Percentiles rank a stretch among this genome's conserved stretches.
These are phyloP conservation scores for Hemaris fuciformis DNA, from an alignment of 2,888 invertebrate genomes.

Conservation along the genomic window DNA sequence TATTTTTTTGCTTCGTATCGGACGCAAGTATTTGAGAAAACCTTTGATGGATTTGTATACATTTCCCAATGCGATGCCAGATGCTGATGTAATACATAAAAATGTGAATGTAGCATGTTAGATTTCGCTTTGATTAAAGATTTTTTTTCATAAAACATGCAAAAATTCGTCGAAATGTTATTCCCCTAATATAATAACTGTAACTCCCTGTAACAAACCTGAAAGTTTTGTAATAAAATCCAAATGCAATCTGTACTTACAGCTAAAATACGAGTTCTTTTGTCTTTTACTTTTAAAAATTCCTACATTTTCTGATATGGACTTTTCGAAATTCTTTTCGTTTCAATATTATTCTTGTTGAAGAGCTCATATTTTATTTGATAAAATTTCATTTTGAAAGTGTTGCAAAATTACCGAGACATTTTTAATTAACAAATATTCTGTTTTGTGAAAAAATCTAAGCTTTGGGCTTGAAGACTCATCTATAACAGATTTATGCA, in stretches of 20 bases:
- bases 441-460: too few species aligned
- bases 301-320: conserved; percentile 36
- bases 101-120: neutral
- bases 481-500: too few species aligned
- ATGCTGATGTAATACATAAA: neutral
- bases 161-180: neutral
- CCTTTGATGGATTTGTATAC: neutral
- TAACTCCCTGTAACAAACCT: conserved; percentile 14
- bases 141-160: neutral
- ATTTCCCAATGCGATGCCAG: neutral
- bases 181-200: conserved; percentile 7
- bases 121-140: neutral
- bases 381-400: too few species aligned
- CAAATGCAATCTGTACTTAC: conserved; percentile 46
- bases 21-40: neutral
- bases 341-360: neutral
- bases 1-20: neutral
- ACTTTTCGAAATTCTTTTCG: conserved; percentile 35
- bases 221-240: conserved; percentile 52
- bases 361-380: neutral
- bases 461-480: too few species aligned
- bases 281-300: conserved; percentile 40
- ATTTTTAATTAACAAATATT: too few species aligned
- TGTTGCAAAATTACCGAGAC: too few species aligned
- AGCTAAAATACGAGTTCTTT: conserved; percentile 44